Base-by-base conservation (phyloP, 2,797 vertebrate species). In the Anableps anableps region DNA sequence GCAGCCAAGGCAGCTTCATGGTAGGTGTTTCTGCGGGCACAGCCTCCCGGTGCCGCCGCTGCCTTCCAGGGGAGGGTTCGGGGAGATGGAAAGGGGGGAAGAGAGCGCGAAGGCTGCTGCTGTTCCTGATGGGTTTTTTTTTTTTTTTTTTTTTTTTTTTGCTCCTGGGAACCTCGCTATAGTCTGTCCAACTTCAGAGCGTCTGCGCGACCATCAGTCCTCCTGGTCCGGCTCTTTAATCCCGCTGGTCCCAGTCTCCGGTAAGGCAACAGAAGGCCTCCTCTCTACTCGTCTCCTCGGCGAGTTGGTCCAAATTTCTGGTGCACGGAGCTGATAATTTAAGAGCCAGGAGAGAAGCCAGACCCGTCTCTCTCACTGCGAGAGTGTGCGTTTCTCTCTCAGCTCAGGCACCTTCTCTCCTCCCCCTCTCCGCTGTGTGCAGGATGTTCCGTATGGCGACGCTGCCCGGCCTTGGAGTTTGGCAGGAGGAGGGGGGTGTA, bases 1-100 rank as follows among this genome's bases (percentile, higher is more conserved):
- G 83, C 71, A 95, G 93, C 89, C 93, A 91, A 51, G 93, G 95
- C 91, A 95, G 95, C 94, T 95, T 95, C 96, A 96, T 96, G 92
- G 85, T 94, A 78, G 82, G 84, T 85, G 88, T 86, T 85, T 45
- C 23, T 78, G 87, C 89, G 83, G 85, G 85, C 93, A 87, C 92
- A 88, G 92, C 91, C 91, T 93, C 93, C 91, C 91, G 90, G 90
- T 86, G 93, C 90, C 89, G 87, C 85, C 85, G 90, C 92, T 89
- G 86, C 85, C 90, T 92, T 90, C 88, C 72, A 81, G 58, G 81
- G 83, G 58, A 45, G 82, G 82, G 85, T 85, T 83, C 83, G 81
- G 85, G 80, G 41, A 72, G 86, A 74, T 43, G 85, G 79, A 23
- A 72, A 88, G 85, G 90, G 11, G 66, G 26, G 86, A 11, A 41